Evolutionary conservation across 2,113 vertebrate genomes (phyloP), one percentile per base, ranked within the genome.

Genomic region (Piaya cayana): DNA sequence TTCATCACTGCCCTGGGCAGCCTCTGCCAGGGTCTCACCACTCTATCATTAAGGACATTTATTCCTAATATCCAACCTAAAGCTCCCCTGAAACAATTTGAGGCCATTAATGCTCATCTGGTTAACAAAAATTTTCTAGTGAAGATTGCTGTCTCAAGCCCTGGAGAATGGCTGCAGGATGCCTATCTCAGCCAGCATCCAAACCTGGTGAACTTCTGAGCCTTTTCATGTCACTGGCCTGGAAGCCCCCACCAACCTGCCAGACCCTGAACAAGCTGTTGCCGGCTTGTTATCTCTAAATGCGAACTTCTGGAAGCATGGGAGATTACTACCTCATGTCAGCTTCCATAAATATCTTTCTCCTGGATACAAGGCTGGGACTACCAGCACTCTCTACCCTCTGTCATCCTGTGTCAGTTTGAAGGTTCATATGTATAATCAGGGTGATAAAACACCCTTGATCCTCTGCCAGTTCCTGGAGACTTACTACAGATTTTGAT

Each of bases 201-300:
- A 13, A 47, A 59, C 6, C 8, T 2, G 0, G 15, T 15, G 64
- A 8, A 23, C 5, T 53, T 80, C 47, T 29, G 20, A 52, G 42
- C 5, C 16, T 49, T 63, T 23, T 16, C 36, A 16, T 11, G 6
- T 34, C 39, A 14, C 37, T 23, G 17, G 8, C 4, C 36, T 65
- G 27, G 18, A 47, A 62, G 30, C 6, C 8, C 15, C 6, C 3
- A 1, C 12, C 0, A 0, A 9, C 47, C 2, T 2, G 9, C 1
- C 27, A 25, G 34, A 70, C 16, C 6, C 1, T 0, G 2, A 58
- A n/a, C 8, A 43, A 53, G 18, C 27, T 45, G 15, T 13, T 2
- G 0, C 14, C 5, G 4, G 9, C 39, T 43, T 47, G 20, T 15
- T 10, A 25, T 43, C 15, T 42, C 32, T 47, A 25, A 67, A 26